phyloP scores from a whole-genome alignment of 2,113 vertebrate genomes.

The Phodopus roborovskii region DNA sequence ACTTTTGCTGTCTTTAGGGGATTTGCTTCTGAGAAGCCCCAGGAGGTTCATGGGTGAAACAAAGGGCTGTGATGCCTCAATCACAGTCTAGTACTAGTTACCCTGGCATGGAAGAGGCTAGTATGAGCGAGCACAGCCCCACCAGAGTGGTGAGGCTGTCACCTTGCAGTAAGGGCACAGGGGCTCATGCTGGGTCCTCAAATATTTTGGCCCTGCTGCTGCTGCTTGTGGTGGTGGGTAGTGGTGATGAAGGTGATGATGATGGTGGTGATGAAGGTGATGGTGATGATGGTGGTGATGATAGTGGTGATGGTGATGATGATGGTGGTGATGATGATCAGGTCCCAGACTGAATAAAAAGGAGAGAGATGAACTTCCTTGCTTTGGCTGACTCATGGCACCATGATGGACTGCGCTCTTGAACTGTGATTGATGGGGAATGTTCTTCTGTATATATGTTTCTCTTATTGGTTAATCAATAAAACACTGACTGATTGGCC shows the following conservation, averaged over 20 bases:
- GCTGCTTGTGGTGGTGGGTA: no score
- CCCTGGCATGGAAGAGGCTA: no score
- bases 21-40: not conserved
- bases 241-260: no score
- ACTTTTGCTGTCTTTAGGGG: not conserved
- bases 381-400: not conserved
- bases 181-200: not conserved
- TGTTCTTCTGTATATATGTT: no score
- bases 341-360: not conserved
- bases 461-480: no score
- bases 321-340: not conserved
- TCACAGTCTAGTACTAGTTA: not conserved
- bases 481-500: no score
- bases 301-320: not conserved
- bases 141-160: not conserved
- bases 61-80: no score
- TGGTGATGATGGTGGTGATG: no score
- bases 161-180: not conserved
- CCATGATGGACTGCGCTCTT: not conserved
- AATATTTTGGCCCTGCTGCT: not conserved
- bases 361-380: not conserved
- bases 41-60: rapidly evolving
- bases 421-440: no score
- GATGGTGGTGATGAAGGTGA: not conserved
- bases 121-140: no score